phyloP scores from a whole-genome alignment of 2,888 invertebrate species.

The Bembecia ichneumoniformis region DNA sequence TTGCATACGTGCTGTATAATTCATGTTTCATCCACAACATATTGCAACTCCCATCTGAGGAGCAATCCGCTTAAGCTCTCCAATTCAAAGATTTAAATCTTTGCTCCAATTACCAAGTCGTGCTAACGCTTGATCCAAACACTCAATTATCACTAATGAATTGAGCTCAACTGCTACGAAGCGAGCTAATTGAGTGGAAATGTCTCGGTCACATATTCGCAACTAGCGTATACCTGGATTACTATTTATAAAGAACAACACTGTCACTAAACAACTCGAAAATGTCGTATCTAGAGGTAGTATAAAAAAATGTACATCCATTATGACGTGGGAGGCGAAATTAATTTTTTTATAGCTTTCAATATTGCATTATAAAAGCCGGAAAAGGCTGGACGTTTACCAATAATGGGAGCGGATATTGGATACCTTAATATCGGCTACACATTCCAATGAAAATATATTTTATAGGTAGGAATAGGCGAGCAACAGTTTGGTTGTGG shows the following conservation, averaged over 20 bases:
- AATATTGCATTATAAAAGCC: neutral
- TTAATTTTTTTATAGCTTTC: neutral
- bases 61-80: conserved; percentile 13
- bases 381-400: neutral
- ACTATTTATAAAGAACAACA: too few species aligned
- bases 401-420: neutral
- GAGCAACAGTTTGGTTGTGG: too few species aligned
- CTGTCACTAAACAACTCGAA: too few species aligned
- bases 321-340: neutral
- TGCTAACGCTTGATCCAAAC: conserved; percentile 10
- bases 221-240: neutral
- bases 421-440: neutral
- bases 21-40: neutral
- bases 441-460: too few species aligned
- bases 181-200: neutral
- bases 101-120: conserved; percentile 12
- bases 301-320: too few species aligned
- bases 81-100: too few species aligned
- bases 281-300: too few species aligned
- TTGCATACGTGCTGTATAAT: too few species aligned
- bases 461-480: too few species aligned
- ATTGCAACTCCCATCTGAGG: neutral
- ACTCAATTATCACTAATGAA: conserved; percentile 2
- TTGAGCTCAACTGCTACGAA: neutral
- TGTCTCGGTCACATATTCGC: neutral